Evolutionary conservation across 2,113 vertebrate species (phyloP).

Genomic region (Trichechus manatus): DNA sequence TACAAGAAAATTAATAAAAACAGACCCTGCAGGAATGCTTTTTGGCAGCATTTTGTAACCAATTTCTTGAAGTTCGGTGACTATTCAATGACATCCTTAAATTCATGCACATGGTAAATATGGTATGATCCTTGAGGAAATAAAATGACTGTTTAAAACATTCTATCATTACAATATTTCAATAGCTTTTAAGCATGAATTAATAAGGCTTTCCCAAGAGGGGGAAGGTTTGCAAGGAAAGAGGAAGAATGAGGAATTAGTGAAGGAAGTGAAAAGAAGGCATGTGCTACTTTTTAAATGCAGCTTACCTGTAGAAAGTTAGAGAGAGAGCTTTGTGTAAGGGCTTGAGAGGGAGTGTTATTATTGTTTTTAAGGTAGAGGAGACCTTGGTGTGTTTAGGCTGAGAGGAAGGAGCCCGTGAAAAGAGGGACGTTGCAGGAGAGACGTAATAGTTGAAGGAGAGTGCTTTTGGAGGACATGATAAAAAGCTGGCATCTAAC

Average conservation of each 20-base stretch:
- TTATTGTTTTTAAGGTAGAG: background rate
- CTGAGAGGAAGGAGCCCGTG: background rate
- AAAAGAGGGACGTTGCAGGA: background rate
- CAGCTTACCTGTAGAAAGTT: background rate
- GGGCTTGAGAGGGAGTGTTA: background rate
- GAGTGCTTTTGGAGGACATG: background rate
- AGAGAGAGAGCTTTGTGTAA: background rate
- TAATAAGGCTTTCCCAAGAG: background rate
- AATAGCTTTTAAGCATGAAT: background rate
- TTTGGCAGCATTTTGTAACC: background rate
- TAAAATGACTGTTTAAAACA: constrained; percentile 13
- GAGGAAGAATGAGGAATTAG: background rate
- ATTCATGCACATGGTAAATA: background rate
- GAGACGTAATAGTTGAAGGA: background rate
- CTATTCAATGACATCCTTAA: constrained; percentile 42
- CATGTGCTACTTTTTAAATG: background rate
- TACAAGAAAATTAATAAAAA: constrained; percentile 55
- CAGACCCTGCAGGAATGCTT: background rate
- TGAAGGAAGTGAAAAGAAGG: background rate
- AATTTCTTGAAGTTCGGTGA: constrained; percentile 13
- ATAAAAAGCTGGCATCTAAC: background rate
- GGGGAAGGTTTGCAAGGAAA: background rate
- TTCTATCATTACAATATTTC: background rate
- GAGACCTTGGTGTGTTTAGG: background rate
- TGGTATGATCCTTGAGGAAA: background rate